Evolutionary conservation across 2,797 vertebrate species (phyloP).

Genomic region (Acrossocheilus fasciatus): DNA sequence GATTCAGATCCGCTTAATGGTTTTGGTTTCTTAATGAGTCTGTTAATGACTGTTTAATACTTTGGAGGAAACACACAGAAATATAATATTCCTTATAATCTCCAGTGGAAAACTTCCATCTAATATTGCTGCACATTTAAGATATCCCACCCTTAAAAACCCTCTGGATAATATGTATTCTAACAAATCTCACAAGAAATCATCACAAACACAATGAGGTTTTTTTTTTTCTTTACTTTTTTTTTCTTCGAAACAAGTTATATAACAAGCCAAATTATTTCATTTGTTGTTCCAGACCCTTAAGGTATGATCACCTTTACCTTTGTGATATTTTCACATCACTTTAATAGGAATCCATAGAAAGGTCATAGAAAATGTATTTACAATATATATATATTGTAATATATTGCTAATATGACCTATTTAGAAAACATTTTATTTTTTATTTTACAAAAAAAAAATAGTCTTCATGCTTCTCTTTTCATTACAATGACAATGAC

Average conservation of each 20-base stretch:
- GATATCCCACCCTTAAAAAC: neutral
- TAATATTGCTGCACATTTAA: neutral
- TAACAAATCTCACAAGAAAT: neutral
- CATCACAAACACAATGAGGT: neutral
- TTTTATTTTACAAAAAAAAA: too few species aligned
- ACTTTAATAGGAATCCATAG: neutral
- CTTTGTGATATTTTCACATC: neutral
- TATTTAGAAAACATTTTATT: too few species aligned
- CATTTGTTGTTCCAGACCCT: neutral
- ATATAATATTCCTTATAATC: neutral
- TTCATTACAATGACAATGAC: neutral
- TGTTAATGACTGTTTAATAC: neutral
- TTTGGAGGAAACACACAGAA: neutral
- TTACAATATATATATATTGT: too few species aligned
- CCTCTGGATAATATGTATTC: neutral
- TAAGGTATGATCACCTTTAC: neutral
- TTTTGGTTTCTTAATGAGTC: neutral
- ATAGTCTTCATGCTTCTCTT: neutral
- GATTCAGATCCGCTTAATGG: neutral
- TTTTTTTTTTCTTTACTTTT: neutral
- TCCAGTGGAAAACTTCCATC: neutral
- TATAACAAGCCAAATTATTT: neutral
- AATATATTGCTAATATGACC: too few species aligned
- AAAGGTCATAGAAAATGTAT: too few species aligned
- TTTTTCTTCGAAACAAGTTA: neutral